Conservation (phyloP, 2,113 vertebrate genomes). For the Leptobrachium leishanense region DNA sequence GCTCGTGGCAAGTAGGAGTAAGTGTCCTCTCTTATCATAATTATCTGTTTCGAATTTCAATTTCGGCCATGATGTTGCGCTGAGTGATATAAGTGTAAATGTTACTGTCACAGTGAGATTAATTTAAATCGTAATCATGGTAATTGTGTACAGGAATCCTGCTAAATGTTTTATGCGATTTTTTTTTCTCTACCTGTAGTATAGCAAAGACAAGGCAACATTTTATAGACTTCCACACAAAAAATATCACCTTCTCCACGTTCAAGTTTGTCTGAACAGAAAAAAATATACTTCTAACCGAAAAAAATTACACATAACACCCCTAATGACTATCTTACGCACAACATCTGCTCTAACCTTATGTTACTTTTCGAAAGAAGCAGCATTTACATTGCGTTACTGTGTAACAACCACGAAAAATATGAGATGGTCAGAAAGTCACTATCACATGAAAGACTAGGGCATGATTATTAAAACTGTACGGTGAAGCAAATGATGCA, state of each 20-base stretch:
- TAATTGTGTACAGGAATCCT: constrained; percentile 84
- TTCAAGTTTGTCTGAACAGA: not conserved
- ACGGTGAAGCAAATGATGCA: not conserved
- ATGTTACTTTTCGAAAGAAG: constrained; percentile 10
- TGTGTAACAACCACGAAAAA: not conserved
- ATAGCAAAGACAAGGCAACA: constrained; percentile 1
- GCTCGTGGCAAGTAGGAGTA: constrained; percentile 68
- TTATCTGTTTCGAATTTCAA: constrained; percentile 85
- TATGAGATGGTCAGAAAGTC: not conserved
- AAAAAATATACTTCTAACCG: not conserved
- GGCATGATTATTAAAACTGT: not conserved
- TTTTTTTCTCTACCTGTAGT: constrained; percentile 55
- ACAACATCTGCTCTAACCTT: not conserved
- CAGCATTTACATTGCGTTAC: not conserved
- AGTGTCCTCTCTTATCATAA: constrained; percentile 79
- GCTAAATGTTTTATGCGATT: constrained; percentile 73
- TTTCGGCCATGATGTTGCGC: constrained; percentile 79
- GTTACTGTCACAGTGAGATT: constrained; percentile 82
- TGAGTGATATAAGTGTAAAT: constrained; percentile 81
- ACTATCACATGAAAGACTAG: not conserved
- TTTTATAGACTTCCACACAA: constrained; percentile 55
- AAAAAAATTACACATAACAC: not conserved
- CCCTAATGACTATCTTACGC: not conserved
- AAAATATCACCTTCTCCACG: not conserved
- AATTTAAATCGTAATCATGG: constrained; percentile 79